These are phyloP conservation scores for Rhipidura dahli DNA, from an alignment of 2,113 vertebrate species.

Conservation along the genomic window DNA sequence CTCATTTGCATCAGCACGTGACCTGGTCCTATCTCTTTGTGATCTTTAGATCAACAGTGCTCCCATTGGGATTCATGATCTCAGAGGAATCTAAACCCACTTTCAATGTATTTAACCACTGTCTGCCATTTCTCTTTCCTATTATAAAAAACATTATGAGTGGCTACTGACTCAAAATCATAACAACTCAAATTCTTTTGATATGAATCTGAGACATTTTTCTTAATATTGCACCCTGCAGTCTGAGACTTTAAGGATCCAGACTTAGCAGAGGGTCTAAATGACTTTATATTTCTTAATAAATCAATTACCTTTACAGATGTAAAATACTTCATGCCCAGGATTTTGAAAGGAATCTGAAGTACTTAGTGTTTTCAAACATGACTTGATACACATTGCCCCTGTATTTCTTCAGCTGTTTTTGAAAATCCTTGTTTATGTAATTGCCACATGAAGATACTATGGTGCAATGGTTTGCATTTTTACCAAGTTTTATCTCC, in stretches of 20 bases:
- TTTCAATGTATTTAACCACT: background rate
- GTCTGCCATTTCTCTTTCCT: background rate
- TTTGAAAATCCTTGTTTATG: background rate
- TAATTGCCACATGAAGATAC: background rate
- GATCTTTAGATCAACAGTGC: constrained; percentile 16
- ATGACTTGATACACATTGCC: rapidly evolving
- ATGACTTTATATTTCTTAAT: background rate
- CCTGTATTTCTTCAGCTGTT: background rate
- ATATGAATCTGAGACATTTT: background rate
- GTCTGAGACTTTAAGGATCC: background rate
- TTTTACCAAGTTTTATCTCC: background rate
- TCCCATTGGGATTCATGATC: background rate
- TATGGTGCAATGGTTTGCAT: background rate
- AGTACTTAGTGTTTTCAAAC: background rate
- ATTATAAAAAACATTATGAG: background rate
- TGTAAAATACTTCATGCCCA: background rate
- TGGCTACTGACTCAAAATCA: background rate
- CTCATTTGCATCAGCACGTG: constrained; percentile 49
- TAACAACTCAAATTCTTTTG: background rate
- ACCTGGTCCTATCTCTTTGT: constrained; percentile 13
- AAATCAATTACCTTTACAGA: background rate
- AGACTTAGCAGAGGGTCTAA: background rate
- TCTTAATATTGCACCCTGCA: background rate
- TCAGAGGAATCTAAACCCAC: background rate
- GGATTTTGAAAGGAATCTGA: background rate